A percentile compares a stretch with the other conserved stretches of the same genome.
These are phyloP conservation scores for Oxystoma pomonae DNA, from an alignment of 2,888 invertebrate species.

Conservation along the genomic window DNA sequence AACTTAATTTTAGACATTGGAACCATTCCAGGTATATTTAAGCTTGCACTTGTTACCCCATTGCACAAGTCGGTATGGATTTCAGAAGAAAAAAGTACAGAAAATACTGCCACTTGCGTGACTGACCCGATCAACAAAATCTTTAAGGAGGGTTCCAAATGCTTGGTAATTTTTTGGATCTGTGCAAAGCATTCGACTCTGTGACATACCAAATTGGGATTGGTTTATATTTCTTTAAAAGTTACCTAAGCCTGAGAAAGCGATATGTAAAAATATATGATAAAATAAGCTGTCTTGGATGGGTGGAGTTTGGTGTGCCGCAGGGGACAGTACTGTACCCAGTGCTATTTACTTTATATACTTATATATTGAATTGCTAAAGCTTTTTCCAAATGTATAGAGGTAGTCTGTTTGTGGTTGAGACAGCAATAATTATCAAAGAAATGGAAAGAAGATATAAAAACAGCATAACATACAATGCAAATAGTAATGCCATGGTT, in stretches of 20 bases:
- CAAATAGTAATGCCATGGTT: not conserved
- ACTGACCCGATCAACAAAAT: not conserved
- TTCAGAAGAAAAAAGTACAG: not conserved
- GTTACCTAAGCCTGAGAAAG: not conserved
- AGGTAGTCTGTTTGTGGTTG: not conserved
- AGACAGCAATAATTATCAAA: not conserved
- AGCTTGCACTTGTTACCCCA: not conserved
- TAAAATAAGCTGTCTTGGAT: not conserved
- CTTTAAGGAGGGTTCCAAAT: not conserved
- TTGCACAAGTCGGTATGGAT: constrained; percentile 3
- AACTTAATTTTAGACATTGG: not conserved
- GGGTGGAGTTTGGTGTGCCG: not conserved
- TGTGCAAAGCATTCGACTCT: constrained; percentile 1
- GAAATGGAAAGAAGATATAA: not conserved
- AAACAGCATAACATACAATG: not conserved
- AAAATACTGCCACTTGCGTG: not conserved
- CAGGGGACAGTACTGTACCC: not conserved
- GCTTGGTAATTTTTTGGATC: not conserved
- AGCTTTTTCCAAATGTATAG: not conserved
- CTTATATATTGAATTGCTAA: not conserved
- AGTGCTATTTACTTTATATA: not conserved
- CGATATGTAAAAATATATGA: not conserved
- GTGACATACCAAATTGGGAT: not conserved
- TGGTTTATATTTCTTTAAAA: not conserved
- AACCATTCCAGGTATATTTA: not conserved